Conservation (phyloP, 1,140 invertebrate genomes). For the Eumaeus atala region DNA sequence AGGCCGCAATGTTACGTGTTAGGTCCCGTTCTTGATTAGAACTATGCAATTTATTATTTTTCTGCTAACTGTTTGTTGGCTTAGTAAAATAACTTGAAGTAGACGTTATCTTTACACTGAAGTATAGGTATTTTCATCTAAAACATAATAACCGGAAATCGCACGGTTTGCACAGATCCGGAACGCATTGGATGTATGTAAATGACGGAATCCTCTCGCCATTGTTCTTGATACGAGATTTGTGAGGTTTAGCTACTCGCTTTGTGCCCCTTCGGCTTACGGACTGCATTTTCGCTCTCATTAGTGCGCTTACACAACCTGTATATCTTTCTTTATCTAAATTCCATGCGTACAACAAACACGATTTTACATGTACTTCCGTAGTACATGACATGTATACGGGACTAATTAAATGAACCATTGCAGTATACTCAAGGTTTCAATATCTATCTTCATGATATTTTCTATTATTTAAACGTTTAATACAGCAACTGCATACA, state of each 20-base stretch:
- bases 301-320: slow-evolving; percentile 7
- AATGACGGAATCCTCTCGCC: slow-evolving; percentile 33
- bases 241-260: background rate
- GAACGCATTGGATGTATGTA: slow-evolving; percentile 34
- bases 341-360: slow-evolving; percentile 3
- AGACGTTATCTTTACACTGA: background rate
- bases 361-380: slow-evolving; percentile 3
- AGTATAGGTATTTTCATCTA: slow-evolving; percentile 8
- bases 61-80: too few relatives aligned
- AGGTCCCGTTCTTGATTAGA: background rate
- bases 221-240: slow-evolving; percentile 32
- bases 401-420: too few relatives aligned
- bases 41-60: background rate
- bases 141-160: slow-evolving; percentile 31
- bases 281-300: slow-evolving; percentile 2
- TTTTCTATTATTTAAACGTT: too few relatives aligned
- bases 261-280: background rate
- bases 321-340: background rate
- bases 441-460: too few relatives aligned
- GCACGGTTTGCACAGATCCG: slow-evolving; percentile 25
- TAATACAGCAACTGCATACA: too few relatives aligned
- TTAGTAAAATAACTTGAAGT: background rate
- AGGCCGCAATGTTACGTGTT: slow-evolving; percentile 11
- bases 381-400: too few relatives aligned
- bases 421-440: too few relatives aligned